Evolutionary conservation across 2,113 vertebrate species (phyloP).

Genomic region (Nanorana parkeri): DNA sequence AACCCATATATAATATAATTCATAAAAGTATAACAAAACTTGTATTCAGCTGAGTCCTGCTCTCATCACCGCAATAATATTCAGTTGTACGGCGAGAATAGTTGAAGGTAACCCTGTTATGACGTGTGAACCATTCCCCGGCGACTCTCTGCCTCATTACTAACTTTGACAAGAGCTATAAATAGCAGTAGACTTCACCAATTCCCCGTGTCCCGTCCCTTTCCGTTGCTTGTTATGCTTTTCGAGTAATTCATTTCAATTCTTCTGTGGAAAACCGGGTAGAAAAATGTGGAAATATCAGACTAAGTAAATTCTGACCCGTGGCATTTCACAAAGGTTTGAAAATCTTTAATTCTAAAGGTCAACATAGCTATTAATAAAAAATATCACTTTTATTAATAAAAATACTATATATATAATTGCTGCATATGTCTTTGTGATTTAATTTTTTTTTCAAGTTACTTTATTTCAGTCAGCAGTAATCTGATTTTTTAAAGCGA

Average conservation of each 20-base stretch:
- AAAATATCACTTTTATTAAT: no score
- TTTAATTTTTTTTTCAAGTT: no score
- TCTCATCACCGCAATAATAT: no score
- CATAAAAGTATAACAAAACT: no score
- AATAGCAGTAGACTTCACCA: conserved; percentile 22
- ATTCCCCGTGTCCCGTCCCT: conserved; percentile 32
- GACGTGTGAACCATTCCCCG: conserved; percentile 8
- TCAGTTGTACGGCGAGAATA: background rate
- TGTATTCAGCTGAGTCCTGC: no score
- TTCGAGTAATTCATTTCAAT: background rate
- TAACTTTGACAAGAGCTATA: conserved; percentile 35
- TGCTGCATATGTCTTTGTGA: no score
- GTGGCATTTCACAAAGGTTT: background rate
- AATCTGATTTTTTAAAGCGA: no score
- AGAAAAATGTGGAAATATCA: background rate
- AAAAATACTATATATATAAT: no score
- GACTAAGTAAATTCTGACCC: conserved; percentile 19
- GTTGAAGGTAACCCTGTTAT: conserved; percentile 25
- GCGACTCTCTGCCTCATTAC: conserved; percentile 24
- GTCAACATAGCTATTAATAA: no score
- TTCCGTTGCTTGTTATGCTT: conserved; percentile 14
- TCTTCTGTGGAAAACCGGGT: background rate
- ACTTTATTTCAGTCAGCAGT: no score
- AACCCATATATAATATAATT: no score
- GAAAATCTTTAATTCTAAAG: conserved; percentile 16